These are phyloP conservation scores for Argynnis bischoffii DNA, from an alignment of 2,888 invertebrate species.

Conservation along the genomic window DNA sequence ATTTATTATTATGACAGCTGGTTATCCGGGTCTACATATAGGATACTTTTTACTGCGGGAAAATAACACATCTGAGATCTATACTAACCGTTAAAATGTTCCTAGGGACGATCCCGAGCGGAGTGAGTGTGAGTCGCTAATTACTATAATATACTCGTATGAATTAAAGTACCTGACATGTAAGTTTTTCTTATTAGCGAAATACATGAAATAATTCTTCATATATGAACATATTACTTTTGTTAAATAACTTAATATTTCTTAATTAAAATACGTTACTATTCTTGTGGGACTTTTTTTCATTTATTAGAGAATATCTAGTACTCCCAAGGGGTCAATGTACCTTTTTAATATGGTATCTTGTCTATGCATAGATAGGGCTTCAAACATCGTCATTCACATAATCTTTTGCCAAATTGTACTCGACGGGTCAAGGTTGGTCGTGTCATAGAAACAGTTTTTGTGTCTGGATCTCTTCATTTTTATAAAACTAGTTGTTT, in stretches of 20 bases:
- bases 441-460: conserved; percentile 40
- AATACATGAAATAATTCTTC: too few species aligned
- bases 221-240: background rate
- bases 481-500: background rate
- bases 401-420: conserved; percentile 51
- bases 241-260: conserved; percentile 12
- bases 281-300: background rate
- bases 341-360: conserved; percentile 29
- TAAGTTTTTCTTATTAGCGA: too few species aligned
- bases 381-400: conserved; percentile 24
- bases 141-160: too few species aligned
- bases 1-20: too few species aligned
- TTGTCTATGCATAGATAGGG: conserved; percentile 27
- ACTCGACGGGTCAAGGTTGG: conserved; percentile 54
- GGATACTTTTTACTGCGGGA: too few species aligned
- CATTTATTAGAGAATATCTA: conserved; percentile 11
- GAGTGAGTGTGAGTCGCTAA: too few species aligned
- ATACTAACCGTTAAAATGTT: too few species aligned
- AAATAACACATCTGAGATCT: too few species aligned
- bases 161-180: too few species aligned
- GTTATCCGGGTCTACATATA: too few species aligned
- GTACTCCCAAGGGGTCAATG: conserved; percentile 21
- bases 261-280: conserved; percentile 4
- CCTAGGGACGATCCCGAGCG: too few species aligned
- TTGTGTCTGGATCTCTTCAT: background rate